Conservation (phyloP, 2,888 invertebrate species). For the Trichopria drosophilae region DNA sequence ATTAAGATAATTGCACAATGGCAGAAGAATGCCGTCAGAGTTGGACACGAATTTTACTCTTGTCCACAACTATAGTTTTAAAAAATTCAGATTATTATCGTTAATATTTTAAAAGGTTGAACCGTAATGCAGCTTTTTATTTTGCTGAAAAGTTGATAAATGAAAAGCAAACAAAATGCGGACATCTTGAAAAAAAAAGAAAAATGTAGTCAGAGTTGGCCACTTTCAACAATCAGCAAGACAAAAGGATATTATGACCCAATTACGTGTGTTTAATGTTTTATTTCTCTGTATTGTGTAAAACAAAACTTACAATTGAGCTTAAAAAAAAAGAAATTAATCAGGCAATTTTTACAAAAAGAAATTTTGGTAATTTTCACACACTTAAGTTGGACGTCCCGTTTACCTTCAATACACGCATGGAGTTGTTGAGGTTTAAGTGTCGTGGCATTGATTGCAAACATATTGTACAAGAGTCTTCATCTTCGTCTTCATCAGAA, state of each 20-base stretch:
- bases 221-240: slow-evolving; percentile 1
- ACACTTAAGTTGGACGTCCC: too few species aligned
- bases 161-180: neutral
- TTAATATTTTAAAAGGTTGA: slow-evolving; percentile 3
- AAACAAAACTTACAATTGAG: neutral
- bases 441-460: too few species aligned
- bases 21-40: too few species aligned
- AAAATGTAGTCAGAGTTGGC: neutral
- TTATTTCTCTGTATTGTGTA: neutral
- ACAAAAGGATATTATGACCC: too few species aligned
- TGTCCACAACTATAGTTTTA: neutral
- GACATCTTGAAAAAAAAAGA: neutral
- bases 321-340: neutral
- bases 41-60: too few species aligned
- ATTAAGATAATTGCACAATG: too few species aligned
- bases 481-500: too few species aligned
- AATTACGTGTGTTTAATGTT: neutral
- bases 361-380: too few species aligned
- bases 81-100: neutral
- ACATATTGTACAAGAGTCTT: too few species aligned
- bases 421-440: too few species aligned
- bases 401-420: too few species aligned
- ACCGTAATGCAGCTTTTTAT: neutral
- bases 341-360: too few species aligned
- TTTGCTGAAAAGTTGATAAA: neutral